These are phyloP conservation scores for Linnaemya tessellans DNA, from an alignment of 2,888 invertebrate genomes.

Conservation along the genomic window DNA sequence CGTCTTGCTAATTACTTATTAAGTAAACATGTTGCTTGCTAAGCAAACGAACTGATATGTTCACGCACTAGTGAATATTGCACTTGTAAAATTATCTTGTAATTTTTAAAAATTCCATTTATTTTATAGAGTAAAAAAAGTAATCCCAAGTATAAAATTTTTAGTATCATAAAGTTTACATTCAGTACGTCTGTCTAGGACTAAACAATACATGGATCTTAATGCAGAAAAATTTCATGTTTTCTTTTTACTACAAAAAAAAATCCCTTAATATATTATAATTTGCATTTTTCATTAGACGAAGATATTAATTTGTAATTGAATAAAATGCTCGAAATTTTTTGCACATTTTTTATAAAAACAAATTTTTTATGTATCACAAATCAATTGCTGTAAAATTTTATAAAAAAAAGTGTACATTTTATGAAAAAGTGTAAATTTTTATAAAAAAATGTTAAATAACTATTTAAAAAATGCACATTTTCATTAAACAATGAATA, in stretches of 20 bases:
- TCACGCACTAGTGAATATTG: constrained; percentile 47
- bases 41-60: constrained; percentile 19
- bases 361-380: too few relatives aligned
- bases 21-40: constrained; percentile 3
- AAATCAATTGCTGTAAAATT: too few relatives aligned
- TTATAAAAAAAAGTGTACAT: not conserved
- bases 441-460: not conserved
- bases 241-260: too few relatives aligned
- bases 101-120: not conserved
- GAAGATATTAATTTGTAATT: not conserved
- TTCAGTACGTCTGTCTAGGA: too few relatives aligned
- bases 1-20: constrained; percentile 23
- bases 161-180: not conserved
- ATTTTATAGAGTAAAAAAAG: not conserved
- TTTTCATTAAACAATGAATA: too few relatives aligned
- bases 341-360: not conserved
- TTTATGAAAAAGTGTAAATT: not conserved
- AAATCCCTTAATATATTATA: too few relatives aligned
- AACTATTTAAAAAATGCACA: too few relatives aligned
- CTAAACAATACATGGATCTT: too few relatives aligned
- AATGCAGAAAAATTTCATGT: too few relatives aligned
- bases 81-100: constrained; percentile 25
- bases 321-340: not conserved
- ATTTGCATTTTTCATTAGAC: not conserved
- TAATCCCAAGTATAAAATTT: not conserved